phyloP scores from a whole-genome alignment of 2,797 vertebrate genomes.

The Vultur gryphus region DNA sequence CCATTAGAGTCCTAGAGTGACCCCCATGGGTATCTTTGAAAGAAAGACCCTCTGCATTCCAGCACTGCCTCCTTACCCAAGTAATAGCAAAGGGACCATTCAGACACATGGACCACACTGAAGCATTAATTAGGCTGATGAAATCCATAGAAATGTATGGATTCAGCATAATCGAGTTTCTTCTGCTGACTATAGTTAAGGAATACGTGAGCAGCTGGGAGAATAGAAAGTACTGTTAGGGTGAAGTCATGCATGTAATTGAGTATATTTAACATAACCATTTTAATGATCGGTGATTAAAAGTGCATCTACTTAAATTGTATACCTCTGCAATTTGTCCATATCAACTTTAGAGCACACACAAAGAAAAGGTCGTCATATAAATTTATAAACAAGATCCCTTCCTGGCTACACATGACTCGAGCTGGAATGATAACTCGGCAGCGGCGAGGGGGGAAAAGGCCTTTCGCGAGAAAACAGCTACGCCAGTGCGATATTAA shows the following conservation, averaged over 20 bases:
- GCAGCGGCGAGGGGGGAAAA: not conserved
- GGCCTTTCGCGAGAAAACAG: constrained; percentile 32
- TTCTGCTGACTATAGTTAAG: constrained; percentile 78
- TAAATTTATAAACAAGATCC: constrained; percentile 74
- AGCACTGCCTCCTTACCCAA: constrained; percentile 83
- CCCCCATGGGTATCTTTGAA: constrained; percentile 76
- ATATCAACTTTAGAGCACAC: constrained; percentile 74
- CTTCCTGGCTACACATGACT: constrained; percentile 43
- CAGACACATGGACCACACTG: constrained; percentile 79
- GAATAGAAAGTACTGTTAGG: constrained; percentile 80
- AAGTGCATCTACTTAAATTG: constrained; percentile 81
- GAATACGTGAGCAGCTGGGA: constrained; percentile 81
- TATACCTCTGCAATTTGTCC: constrained; percentile 78
- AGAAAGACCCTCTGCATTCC: constrained; percentile 84
- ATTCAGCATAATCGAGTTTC: constrained; percentile 81
- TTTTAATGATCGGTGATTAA: constrained; percentile 86
- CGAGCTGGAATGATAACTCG: constrained; percentile 40
- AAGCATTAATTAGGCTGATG: constrained; percentile 85
- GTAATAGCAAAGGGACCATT: constrained; percentile 73
- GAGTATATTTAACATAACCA: constrained; percentile 87
- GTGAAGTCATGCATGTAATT: constrained; percentile 85
- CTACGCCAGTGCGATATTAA: constrained; percentile 48
- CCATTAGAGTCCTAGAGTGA: constrained; percentile 72
- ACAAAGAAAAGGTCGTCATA: constrained; percentile 71
- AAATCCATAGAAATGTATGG: constrained; percentile 82